phyloP scores from a whole-genome alignment of 2,888 invertebrate species.

The Chelonus formosanus region DNA sequence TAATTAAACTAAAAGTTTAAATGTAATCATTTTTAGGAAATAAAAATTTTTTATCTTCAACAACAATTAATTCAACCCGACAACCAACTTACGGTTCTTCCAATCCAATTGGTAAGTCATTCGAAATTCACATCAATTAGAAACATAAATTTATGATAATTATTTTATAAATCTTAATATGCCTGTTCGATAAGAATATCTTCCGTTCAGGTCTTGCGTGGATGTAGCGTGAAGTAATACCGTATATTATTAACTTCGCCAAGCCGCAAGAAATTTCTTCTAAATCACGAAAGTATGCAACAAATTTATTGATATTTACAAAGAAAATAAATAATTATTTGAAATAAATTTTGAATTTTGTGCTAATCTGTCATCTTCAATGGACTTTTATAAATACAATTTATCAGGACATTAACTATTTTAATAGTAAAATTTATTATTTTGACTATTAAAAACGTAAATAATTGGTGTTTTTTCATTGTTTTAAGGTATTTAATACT shows the following conservation, averaged over 20 bases:
- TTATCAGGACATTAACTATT: too few species aligned
- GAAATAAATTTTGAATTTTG: conserved; percentile 26
- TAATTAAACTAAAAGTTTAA: neutral
- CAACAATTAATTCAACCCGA: conserved; percentile 51
- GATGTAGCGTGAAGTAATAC: conserved; percentile 60
- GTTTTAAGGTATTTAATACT: too few species aligned
- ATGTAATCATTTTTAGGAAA: conserved; percentile 49
- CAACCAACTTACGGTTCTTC: conserved; percentile 55
- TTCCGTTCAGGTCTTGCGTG: conserved; percentile 60
- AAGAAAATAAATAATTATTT: conserved; percentile 11
- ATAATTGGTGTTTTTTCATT: too few species aligned
- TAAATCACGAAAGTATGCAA: conserved; percentile 13
- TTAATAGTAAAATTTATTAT: too few species aligned
- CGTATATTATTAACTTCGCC: conserved; percentile 49
- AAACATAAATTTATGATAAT: neutral
- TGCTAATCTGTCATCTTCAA: conserved; percentile 38
- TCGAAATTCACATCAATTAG: neutral
- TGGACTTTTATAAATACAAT: conserved; percentile 6
- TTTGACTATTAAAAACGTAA: too few species aligned
- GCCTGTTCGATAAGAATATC: conserved; percentile 46
- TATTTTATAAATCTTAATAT: conserved; percentile 14
- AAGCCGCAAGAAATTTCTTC: conserved; percentile 33
- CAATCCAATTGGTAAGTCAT: conserved; percentile 59
- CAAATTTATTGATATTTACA: neutral
- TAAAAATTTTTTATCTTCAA: conserved; percentile 57